Base-by-base conservation (phyloP, 2,888 invertebrate species). In the Capitulum mitella region DNA sequence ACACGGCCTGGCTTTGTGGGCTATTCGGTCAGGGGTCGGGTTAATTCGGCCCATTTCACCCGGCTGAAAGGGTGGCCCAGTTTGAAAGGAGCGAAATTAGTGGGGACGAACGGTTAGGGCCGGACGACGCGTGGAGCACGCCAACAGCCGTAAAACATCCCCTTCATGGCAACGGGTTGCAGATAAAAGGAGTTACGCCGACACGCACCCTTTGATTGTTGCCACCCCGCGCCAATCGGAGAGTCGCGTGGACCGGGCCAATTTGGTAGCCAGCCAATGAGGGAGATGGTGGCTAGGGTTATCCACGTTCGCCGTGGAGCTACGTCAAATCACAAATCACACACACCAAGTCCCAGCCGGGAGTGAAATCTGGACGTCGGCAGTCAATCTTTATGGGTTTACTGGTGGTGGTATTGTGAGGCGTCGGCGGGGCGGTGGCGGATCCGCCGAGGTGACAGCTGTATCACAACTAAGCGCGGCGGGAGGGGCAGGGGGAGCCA, bases 1-100 rank as follows among this genome's bases (percentile, higher is more conserved):
- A 16, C 3, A 29, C 40, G 14, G 40, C 37, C 2, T 0, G 34
- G 19, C 70, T 70, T 70, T 70, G 70, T 70, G 37, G 70, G 70
- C 26, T 40, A 70, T 40, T 40, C 70, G 70, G 70, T 70, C 70
- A 70, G 70, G 70, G 70, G 70, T 70, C 70, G 70, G 70, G 70
- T 70, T 70, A 70, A 70, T 70, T 37, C 70, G 70, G 70, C 70
- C 70, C 40, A 70, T 70, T 70, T 70, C 70, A 70, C 37, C 70
- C 70, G 37, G 40, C 70, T 70, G 70, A 40, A 70, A 40, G 70
- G 40, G 70, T 70, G 70, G 70, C 22, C 34, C 37, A 16, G 70
- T 37, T 37, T 70, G 70, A 70, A 70, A 70, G 22, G 70, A 12
- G 5, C 26, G 70, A 64, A 70, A 70, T 70, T 70, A 40, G 70